Evolutionary conservation across 2,113 vertebrate genomes (phyloP), one percentile per base, ranked within the genome.

Genomic region (Pterocles gutturalis): DNA sequence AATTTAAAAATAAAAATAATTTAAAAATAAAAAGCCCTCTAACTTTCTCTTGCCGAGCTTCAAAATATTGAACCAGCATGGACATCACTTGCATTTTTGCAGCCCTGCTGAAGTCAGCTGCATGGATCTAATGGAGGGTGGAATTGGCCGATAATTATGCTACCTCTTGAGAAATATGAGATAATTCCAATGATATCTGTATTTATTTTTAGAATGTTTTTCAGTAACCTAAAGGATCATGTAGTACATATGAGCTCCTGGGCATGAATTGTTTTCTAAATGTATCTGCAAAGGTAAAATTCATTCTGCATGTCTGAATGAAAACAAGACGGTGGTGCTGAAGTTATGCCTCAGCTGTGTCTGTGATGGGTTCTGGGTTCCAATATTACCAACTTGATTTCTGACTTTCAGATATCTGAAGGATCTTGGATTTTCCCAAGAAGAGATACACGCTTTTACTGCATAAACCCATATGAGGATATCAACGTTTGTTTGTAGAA

Each of bases 361-460:
- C 49, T 86, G n/a, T 85, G 66, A 14, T 84, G 55, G n/a, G 9
- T 15, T 82, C 95, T 25, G 14, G 25, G 36, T 86, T 93, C 20
- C 81, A 92, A 93, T 66, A 69, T 81, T 70, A 36, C 5, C 8
- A 58, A 55, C 53, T 83, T 90, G 46, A 60, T 90, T 82, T 96
- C 87, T 96, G 48, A 83, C 62, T 98, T 98, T 77, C 97, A 98
- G 98, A 17, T 97, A 93, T 57, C 95, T 98, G 82, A 96, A 97
- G 92, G 97, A 98, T 92, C 97, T 98, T 91, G 97, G 97, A 77
- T 98, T 98, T 90, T 98, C 97, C 55, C 90, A 97, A 93, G 97
- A 98, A 69, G 98, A 98, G 72, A 93, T 98, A 53, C 95, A 98
- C 0, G 62, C 96, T 97, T 98, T 98, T 89, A 98, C 94, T 90